These are phyloP conservation scores for Leptonema lineaticorne DNA, from an alignment of 1,140 invertebrate genomes.

Conservation along the genomic window DNA sequence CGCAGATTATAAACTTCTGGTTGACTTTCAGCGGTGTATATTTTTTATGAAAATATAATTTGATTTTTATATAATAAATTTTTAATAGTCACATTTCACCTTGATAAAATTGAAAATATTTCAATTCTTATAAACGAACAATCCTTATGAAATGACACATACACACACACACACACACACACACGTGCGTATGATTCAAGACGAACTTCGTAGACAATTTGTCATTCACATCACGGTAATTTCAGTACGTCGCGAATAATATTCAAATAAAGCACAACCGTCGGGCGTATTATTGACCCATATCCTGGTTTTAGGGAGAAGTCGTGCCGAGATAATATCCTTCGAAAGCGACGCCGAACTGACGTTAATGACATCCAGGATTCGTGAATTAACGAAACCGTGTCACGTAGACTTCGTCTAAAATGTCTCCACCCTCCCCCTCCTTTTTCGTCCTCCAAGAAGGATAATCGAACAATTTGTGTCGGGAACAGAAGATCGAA, in stretches of 20 bases:
- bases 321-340: constrained; percentile 10
- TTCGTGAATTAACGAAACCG: constrained; percentile 8
- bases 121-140: too few relatives aligned
- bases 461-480: constrained; percentile 14
- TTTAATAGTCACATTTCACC: too few relatives aligned
- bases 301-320: background rate
- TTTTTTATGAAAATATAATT: too few relatives aligned
- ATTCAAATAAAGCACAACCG: constrained; percentile 1
- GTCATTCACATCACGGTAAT: background rate
- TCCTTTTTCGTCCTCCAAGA: too few relatives aligned
- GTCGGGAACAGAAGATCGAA: background rate
- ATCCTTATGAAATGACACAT: too few relatives aligned
- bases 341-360: background rate
- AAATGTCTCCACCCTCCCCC: background rate
- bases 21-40: too few relatives aligned
- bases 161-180: too few relatives aligned
- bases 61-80: too few relatives aligned
- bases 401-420: background rate
- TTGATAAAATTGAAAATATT: too few relatives aligned
- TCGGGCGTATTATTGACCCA: background rate
- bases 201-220: too few relatives aligned
- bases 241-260: background rate
- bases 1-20: too few relatives aligned
- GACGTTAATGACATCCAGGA: constrained; percentile 12
- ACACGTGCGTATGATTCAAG: too few relatives aligned